phyloP scores from a whole-genome alignment of 2,113 vertebrate genomes.

The Leuciscus idus region DNA sequence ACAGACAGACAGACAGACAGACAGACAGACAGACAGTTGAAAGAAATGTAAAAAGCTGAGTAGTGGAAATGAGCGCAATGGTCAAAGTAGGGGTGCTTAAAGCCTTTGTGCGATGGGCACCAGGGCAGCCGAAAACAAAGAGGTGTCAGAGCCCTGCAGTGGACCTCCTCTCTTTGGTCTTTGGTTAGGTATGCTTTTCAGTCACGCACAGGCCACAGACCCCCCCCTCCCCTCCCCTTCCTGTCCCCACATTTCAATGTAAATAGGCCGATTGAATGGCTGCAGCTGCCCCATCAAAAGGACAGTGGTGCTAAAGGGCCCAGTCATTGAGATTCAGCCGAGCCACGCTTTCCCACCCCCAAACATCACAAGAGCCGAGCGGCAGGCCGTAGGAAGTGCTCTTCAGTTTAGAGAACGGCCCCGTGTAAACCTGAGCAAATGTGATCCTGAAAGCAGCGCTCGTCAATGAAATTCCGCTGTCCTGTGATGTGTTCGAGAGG shows the following conservation, averaged over 20 bases:
- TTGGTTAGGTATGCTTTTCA: conserved; percentile 77
- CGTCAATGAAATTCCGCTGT: not conserved
- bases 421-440: conserved; percentile 21
- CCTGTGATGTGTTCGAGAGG: not conserved
- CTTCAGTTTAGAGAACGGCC: conserved; percentile 26
- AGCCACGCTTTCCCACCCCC: conserved; percentile 66
- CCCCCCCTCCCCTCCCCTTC: conserved; percentile 65
- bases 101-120: conserved; percentile 72
- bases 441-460: not conserved
- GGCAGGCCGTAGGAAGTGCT: conserved; percentile 43
- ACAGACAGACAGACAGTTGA: conserved; percentile 21
- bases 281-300: conserved; percentile 86
- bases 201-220: conserved; percentile 62
- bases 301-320: conserved; percentile 72
- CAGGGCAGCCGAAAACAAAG: conserved; percentile 61
- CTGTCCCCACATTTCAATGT: conserved; percentile 83
- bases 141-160: conserved; percentile 62
- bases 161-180: conserved; percentile 68
- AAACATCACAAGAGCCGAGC: conserved; percentile 40
- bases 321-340: conserved; percentile 79
- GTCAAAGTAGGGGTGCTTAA: conserved; percentile 72
- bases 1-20: conserved; percentile 17
- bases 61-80: conserved; percentile 63
- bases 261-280: conserved; percentile 78
- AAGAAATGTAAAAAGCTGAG: conserved; percentile 61